Evolutionary conservation across 2,797 vertebrate genomes (phyloP).

Genomic region (Pagetopsis macropterus): DNA sequence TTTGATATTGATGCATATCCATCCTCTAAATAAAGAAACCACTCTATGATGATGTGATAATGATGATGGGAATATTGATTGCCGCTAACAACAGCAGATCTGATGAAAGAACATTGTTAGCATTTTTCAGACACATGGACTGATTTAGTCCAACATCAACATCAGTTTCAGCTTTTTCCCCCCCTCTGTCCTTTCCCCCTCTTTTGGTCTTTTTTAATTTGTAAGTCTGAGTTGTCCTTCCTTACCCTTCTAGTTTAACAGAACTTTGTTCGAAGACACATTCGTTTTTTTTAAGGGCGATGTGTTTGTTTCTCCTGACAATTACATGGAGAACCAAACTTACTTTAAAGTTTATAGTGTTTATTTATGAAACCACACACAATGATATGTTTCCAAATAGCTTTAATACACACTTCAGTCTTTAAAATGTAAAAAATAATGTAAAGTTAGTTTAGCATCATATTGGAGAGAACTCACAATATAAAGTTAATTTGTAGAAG

Average conservation of each 20-base stretch:
- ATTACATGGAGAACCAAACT: not conserved
- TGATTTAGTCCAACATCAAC: conserved; percentile 30
- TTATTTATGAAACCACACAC: too few relatives aligned
- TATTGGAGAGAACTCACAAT: too few relatives aligned
- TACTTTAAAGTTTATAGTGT: too few relatives aligned
- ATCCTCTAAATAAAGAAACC: conserved; percentile 35
- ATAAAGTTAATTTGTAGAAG: not conserved
- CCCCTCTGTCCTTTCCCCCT: not conserved
- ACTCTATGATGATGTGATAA: conserved; percentile 16
- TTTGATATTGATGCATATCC: not conserved
- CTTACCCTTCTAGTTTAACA: not conserved
- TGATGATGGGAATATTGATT: conserved; percentile 54
- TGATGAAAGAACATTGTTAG: conserved; percentile 39
- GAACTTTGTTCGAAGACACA: not conserved
- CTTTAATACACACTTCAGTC: too few relatives aligned
- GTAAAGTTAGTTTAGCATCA: not conserved
- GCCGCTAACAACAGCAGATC: conserved; percentile 35
- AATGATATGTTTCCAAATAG: too few relatives aligned
- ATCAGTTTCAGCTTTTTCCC: not conserved
- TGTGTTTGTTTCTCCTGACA: not conserved
- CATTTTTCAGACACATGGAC: conserved; percentile 56
- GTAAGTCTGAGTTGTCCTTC: not conserved
- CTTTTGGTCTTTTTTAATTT: not conserved
- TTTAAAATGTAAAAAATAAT: too few relatives aligned
- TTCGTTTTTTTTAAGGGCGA: not conserved